phyloP scores from a whole-genome alignment of 2,797 vertebrate genomes.

The Aldrovandia affinis region DNA sequence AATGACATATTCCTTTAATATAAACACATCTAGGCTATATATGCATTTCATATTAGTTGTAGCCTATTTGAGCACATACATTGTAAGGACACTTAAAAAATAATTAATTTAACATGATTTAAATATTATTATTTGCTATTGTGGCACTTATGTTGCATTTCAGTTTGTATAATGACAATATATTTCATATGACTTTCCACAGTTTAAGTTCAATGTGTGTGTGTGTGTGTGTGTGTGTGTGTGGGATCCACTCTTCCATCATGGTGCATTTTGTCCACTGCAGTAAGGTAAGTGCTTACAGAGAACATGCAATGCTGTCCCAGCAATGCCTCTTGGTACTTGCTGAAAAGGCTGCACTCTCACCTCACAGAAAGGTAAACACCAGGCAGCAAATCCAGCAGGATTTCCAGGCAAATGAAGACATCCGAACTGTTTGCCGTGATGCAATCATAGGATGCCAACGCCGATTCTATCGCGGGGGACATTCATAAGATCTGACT shows the following conservation, averaged over 20 bases:
- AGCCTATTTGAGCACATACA: too few species aligned
- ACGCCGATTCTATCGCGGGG: not conserved
- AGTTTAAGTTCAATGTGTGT: not conserved
- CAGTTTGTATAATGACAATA: not conserved
- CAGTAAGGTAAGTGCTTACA: not conserved
- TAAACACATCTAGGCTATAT: not conserved
- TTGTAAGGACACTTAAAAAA: not conserved
- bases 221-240: not conserved
- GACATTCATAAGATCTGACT: not conserved
- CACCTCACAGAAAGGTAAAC: constrained; percentile 2
- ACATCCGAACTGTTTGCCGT: constrained; percentile 12
- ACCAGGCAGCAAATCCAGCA: not conserved
- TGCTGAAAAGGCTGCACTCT: constrained; percentile 11
- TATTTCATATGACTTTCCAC: not conserved
- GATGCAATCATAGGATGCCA: constrained; percentile 17
- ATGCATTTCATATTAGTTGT: not conserved
- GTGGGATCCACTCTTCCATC: not conserved
- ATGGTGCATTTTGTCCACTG: not conserved
- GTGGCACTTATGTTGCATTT: not conserved
- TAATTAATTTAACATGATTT: not conserved
- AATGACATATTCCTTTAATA: not conserved
- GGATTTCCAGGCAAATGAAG: constrained; percentile 8
- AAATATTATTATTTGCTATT: not conserved
- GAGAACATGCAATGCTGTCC: not conserved
- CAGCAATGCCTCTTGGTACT: not conserved